Conservation (phyloP, 1,140 invertebrate genomes). For the Drosophila pseudoananassae region DNA sequence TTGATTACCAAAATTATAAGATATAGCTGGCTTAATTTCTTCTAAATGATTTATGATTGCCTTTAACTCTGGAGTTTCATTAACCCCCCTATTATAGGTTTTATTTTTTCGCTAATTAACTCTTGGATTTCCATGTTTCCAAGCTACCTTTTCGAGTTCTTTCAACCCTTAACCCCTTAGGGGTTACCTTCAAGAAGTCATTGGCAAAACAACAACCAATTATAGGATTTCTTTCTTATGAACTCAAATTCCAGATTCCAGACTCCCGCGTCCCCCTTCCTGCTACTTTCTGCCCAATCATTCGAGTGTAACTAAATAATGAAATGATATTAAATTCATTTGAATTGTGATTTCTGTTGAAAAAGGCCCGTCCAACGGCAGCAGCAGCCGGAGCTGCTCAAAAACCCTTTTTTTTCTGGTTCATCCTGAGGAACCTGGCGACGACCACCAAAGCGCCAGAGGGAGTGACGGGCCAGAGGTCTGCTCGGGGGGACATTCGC, state of each 20-base stretch:
- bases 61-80: background rate
- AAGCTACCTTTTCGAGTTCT: conserved; percentile 22
- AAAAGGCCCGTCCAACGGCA: conserved; percentile 57
- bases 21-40: conserved; percentile 1
- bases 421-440: conserved; percentile 23
- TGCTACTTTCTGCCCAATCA: conserved; percentile 80
- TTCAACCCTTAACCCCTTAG: conserved; percentile 45
- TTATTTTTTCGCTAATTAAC: conserved; percentile 43
- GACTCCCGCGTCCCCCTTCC: conserved; percentile 7
- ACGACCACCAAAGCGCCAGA: conserved; percentile 66
- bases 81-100: too few species aligned
- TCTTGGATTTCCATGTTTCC: conserved; percentile 30
- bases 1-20: conserved; percentile 20
- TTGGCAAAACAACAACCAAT: conserved; percentile 66
- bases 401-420: conserved; percentile 42
- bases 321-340: conserved; percentile 84
- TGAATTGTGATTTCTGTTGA: conserved; percentile 84
- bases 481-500: conserved; percentile 13
- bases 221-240: conserved; percentile 65
- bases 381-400: conserved; percentile 33
- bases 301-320: conserved; percentile 83
- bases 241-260: conserved; percentile 45
- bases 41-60: background rate
- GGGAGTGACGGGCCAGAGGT: conserved; percentile 2
- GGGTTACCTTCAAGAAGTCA: conserved; percentile 65